These are phyloP conservation scores for Columba janthina DNA, from an alignment of 2,113 vertebrate genomes.

Conservation along the genomic window DNA sequence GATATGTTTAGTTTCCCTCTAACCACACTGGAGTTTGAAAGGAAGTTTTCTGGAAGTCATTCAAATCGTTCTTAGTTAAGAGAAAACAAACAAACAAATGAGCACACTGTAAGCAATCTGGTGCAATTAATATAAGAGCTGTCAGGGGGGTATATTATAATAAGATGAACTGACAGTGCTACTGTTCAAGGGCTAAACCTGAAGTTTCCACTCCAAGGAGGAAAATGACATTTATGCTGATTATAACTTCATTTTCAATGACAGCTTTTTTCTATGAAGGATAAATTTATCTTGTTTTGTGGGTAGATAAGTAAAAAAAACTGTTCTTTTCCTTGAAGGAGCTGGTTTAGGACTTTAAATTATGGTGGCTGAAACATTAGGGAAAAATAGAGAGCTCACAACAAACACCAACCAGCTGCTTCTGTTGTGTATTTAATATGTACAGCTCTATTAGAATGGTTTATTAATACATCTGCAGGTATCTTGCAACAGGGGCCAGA, in stretches of 20 bases:
- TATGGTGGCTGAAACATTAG: not conserved
- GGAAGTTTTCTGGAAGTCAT: conserved; percentile 30
- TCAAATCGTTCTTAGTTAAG: conserved; percentile 17
- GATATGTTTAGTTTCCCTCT: not conserved
- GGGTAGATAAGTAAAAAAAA: not conserved
- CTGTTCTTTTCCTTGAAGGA: conserved; percentile 18
- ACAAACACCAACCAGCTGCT: conserved; percentile 56
- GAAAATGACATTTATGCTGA: conserved; percentile 58
- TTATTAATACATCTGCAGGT: conserved; percentile 65
- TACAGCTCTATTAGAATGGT: conserved; percentile 42
- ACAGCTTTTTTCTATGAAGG: conserved; percentile 48
- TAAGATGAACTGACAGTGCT: conserved; percentile 24
- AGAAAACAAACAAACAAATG: conserved; percentile 29
- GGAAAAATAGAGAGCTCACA: conserved; percentile 22
- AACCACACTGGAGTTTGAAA: not conserved
- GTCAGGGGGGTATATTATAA: conserved; percentile 33
- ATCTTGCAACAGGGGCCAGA: conserved; percentile 3
- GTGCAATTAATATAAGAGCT: conserved; percentile 63
- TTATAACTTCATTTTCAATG: conserved; percentile 52
- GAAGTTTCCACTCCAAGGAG: conserved; percentile 38
- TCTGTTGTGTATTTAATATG: conserved; percentile 49
- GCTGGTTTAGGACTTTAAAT: not conserved
- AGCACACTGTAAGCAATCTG: conserved; percentile 48
- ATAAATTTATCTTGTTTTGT: conserved; percentile 52
- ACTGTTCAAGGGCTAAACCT: conserved; percentile 47